Evolutionary conservation across 2,888 invertebrate species (phyloP), one percentile per base, ranked within the genome.

Genomic region (Nephrocerus scutellatus): DNA sequence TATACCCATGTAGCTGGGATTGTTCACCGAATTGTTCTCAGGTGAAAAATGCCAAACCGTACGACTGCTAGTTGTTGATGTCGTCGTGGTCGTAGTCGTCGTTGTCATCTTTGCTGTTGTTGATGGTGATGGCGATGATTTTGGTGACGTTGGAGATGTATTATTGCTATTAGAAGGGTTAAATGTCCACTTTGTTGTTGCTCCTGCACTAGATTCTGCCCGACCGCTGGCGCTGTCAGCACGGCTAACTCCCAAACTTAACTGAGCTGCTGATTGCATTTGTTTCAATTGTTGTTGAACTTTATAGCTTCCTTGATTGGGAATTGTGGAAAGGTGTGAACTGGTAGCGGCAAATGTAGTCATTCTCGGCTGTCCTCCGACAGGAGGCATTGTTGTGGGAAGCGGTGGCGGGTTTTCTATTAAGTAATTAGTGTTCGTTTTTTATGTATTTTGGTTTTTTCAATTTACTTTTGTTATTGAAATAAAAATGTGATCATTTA

Each of bases 361-460:
- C 36, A 37, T 39, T 49, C 47, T 39, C 39, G 50, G 47, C 41
- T 49, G 55, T 39, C 51, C 54, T 47, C 59, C 60, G 49, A 60
- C 44, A 14, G 69, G 69, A 45, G 68, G 69, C 63, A 66, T 63
- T 51, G 69, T 65, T 43, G 63, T 56, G 48, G 69, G 68, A 51
- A 69, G 58, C 53, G 68, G 69, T 55, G 68, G 69, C 56, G 68
- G 67, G 55, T 67, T 62, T 56, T 66, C 64, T 64, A 53, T 52
- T 46, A 28, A 23, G n/a, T n/a, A n/a, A n/a, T n/a, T n/a, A n/a
- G n/a, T n/a, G n/a, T n/a, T n/a, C n/a, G n/a, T n/a, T n/a, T n/a
- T n/a, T n/a, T n/a, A n/a, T n/a, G n/a, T n/a, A n/a, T n/a, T n/a
- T n/a, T n/a, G n/a, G n/a, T n/a, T n/a, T n/a, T n/a, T n/a, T n/a